Conservation (phyloP, 2,113 vertebrate genomes). For the Tenrec ecaudatus region DNA sequence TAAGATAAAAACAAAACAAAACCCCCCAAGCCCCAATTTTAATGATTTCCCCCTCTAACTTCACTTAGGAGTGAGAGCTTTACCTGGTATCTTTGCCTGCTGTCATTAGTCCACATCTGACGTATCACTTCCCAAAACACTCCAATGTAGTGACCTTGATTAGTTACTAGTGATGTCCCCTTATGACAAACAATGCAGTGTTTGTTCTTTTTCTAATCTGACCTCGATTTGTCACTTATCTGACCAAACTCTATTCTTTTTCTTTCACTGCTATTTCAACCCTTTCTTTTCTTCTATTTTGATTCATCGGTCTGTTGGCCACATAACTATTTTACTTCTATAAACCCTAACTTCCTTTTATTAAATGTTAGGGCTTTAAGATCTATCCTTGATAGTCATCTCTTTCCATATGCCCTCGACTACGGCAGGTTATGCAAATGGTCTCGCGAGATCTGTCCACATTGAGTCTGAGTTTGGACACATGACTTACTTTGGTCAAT, state of each 20-base stretch:
- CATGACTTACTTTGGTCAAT: neutral
- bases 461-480: neutral
- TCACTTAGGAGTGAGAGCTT: neutral
- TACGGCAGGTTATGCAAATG: neutral
- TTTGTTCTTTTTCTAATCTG: neutral
- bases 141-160: neutral
- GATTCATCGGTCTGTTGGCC: neutral
- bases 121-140: neutral
- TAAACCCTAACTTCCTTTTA: neutral
- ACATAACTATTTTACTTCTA: neutral
- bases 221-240: neutral
- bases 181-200: neutral
- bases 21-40: neutral
- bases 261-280: neutral
- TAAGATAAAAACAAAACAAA: slow-evolving; percentile 53
- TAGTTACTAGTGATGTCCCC: neutral
- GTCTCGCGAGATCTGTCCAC: neutral
- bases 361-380: neutral
- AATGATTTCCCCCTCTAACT: neutral
- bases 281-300: slow-evolving; percentile 25
- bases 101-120: neutral
- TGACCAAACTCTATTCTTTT: neutral
- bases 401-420: neutral
- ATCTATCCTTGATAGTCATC: neutral
- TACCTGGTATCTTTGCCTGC: neutral